Evolutionary conservation across 2,888 invertebrate genomes (phyloP).

Genomic region (Eupeodes latifasciatus): DNA sequence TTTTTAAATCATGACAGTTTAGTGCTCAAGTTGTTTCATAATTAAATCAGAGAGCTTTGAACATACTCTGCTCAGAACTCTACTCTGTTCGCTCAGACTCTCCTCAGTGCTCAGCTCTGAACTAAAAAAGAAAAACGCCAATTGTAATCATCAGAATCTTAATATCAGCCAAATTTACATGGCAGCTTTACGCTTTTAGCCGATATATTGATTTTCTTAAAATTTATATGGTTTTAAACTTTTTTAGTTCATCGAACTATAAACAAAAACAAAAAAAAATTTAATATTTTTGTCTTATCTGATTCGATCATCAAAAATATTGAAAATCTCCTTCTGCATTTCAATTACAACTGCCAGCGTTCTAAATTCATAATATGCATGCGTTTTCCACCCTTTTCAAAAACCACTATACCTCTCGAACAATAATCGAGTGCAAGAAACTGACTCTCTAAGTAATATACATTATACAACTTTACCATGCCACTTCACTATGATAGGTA

Average conservation of each 20-base stretch:
- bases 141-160: no score
- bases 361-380: not conserved
- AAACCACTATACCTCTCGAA: conserved; percentile 15
- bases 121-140: no score
- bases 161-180: no score
- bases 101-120: no score
- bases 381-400: conserved; percentile 6
- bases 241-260: not conserved
- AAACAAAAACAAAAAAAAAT: not conserved
- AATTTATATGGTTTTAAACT: not conserved
- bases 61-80: no score
- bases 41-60: no score
- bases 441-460: conserved; percentile 3
- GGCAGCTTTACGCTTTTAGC: no score
- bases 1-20: no score
- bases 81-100: no score
- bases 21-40: no score
- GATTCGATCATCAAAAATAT: not conserved
- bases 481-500: conserved; percentile 50
- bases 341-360: conserved; percentile 7
- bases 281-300: not conserved
- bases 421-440: conserved; percentile 36
- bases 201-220: no score
- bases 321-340: conserved; percentile 17
- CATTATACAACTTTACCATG: not conserved